Percentiles rank a stretch among this genome's conserved stretches.
phyloP scores from a whole-genome alignment of 2,888 invertebrate species.

The Germaria angustata region DNA sequence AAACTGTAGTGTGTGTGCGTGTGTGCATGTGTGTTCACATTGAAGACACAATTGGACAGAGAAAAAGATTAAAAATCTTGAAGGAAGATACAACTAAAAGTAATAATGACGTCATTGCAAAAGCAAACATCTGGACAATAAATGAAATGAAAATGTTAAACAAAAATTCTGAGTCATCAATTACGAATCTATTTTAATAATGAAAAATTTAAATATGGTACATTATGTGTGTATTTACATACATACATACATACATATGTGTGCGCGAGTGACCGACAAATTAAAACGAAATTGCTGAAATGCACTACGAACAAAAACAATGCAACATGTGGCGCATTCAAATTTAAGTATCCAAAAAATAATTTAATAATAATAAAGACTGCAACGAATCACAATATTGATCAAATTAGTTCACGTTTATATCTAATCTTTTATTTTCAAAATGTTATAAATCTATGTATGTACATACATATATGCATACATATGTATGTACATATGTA shows the following conservation, averaged over 20 bases:
- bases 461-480: no score
- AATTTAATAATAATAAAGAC: no score
- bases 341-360: no score
- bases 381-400: not conserved
- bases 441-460: not conserved
- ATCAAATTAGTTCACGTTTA: not conserved
- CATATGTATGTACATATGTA: not conserved
- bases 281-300: not conserved
- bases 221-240: not conserved
- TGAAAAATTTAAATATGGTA: not conserved
- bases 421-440: not conserved
- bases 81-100: constrained; percentile 52
- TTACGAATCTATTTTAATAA: not conserved
- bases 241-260: not conserved
- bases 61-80: constrained; percentile 8
- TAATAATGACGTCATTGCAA: constrained; percentile 59
- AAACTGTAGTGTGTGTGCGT: no score
- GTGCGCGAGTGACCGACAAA: not conserved
- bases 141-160: constrained; percentile 5
- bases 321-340: not conserved
- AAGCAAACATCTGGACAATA: constrained; percentile 53
- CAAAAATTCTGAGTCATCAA: constrained; percentile 52
- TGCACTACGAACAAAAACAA: not conserved
- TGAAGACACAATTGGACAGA: not conserved
- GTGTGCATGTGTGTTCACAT: no score